Evolutionary conservation across 2,797 vertebrate genomes (phyloP).

Genomic region (Lutjanus campechanus): DNA sequence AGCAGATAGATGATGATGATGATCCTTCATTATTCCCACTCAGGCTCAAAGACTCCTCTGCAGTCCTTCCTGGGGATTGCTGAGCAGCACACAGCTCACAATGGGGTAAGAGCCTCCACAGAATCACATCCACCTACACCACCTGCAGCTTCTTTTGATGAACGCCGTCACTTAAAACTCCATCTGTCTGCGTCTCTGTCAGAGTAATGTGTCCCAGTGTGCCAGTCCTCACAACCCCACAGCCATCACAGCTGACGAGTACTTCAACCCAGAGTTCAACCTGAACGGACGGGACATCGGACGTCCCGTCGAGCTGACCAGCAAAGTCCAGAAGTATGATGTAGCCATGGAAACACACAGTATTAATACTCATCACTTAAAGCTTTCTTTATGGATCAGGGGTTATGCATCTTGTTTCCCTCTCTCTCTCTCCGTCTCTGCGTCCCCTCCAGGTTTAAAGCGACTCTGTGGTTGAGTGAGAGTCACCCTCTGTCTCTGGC

Average conservation of each 20-base stretch:
- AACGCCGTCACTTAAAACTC: conserved; percentile 1
- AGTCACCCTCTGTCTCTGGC: conserved; percentile 94
- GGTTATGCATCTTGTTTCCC: background rate
- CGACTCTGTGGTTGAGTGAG: conserved; percentile 95
- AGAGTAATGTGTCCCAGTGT: conserved; percentile 93
- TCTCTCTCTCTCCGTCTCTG: background rate
- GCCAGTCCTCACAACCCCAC: conserved; percentile 96
- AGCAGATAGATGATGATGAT: conserved; percentile 11
- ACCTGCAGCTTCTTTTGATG: conserved; percentile 23
- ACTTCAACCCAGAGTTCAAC: conserved; percentile 94
- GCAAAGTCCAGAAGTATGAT: conserved; percentile 93
- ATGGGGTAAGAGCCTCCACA: conserved; percentile 87
- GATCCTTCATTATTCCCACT: conserved; percentile 22
- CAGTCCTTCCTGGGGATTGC: conserved; percentile 97
- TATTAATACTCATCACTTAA: background rate
- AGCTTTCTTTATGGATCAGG: background rate
- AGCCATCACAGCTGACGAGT: conserved; percentile 94
- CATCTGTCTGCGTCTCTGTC: conserved; percentile 31
- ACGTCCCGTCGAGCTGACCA: conserved; percentile 94
- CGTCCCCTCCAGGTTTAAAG: conserved; percentile 90
- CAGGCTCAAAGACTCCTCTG: conserved; percentile 95
- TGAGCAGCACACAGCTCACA: conserved; percentile 93
- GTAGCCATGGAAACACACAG: background rate
- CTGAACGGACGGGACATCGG: conserved; percentile 94
- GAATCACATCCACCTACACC: conserved; percentile 15